Percentiles rank a stretch among this genome's conserved stretches.
Evolutionary conservation across 2,888 invertebrate genomes (phyloP).

Genomic region (Morpho deidamia): DNA sequence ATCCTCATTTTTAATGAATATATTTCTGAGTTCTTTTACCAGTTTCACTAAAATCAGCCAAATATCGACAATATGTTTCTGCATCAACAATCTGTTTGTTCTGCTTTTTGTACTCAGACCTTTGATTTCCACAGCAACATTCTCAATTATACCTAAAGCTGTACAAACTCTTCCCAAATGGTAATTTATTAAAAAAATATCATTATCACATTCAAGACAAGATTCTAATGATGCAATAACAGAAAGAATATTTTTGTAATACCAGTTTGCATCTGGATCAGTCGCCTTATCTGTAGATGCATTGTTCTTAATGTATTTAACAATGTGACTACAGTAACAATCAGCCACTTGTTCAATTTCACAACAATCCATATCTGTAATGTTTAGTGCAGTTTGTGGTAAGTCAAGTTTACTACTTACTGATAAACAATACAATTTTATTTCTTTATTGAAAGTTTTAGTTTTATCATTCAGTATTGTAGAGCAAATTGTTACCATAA

Average conservation of each 20-base stretch:
- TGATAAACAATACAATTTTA: constrained; percentile 48
- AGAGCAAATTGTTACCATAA: constrained; percentile 42
- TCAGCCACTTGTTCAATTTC: constrained; percentile 48
- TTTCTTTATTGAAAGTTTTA: constrained; percentile 42
- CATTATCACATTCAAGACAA: constrained; percentile 39
- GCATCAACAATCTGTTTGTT: constrained; percentile 26
- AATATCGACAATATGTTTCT: constrained; percentile 29
- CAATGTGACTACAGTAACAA: constrained; percentile 42
- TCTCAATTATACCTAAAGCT: constrained; percentile 45
- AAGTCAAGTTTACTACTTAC: constrained; percentile 41
- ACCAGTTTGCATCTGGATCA: constrained; percentile 43
- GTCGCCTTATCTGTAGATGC: constrained; percentile 14
- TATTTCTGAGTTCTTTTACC: constrained; percentile 34
- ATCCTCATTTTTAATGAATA: constrained; percentile 33
- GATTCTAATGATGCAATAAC: constrained; percentile 42
- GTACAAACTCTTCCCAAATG: constrained; percentile 45
- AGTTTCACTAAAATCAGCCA: constrained; percentile 41
- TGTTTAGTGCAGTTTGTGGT: constrained; percentile 38
- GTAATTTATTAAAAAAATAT: constrained; percentile 42
- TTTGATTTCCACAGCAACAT: constrained; percentile 32
- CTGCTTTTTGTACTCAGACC: constrained; percentile 13
- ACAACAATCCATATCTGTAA: constrained; percentile 41
- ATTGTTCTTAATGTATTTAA: constrained; percentile 32
- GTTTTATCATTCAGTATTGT: constrained; percentile 39
- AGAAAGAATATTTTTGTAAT: constrained; percentile 42